Evolutionary conservation across 1,140 invertebrate species (phyloP), one percentile per base, ranked within the genome.

Genomic region (Paracyclopina nana): DNA sequence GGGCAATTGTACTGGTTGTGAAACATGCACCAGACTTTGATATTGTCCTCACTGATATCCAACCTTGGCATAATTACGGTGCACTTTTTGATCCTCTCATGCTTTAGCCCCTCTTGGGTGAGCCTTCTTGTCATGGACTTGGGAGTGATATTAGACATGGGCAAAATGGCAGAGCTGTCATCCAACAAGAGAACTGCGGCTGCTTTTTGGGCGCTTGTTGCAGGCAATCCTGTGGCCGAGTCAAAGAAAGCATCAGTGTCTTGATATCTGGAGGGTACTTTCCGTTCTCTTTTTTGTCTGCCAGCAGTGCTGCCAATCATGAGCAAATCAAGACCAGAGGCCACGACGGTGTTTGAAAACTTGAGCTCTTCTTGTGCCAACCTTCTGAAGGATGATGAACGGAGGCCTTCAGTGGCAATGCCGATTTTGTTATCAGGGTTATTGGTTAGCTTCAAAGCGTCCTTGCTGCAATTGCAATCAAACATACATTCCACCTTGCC

Each of bases 401-500:
- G 46, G 6, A 48, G 22, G 11, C 22, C 46, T 16, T 22, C 46
- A 34, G 46, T 14, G 16, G 46, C 25, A 14, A 48, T 48, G n/a
- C 27, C 27, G 6, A 48, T 27, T 29, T 29, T 48, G 5, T 29
- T 48, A 20, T n/a, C 18, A 16, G n/a, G 16, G 11, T 9, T 16
- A 16, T 22, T n/a, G n/a, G 46, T 26, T 18, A 31, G 14, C 30
- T 42, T 42, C 24, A 29, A 14, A 14, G 46, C 22, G 14, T 48
- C 46, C 22, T 25, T 29, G 14, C 22, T 27, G 16, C 46, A 48
- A 14, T 22, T 26, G 27, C 46, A 48, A 3, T 30, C 9, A 28
- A 48, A 48, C 46, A 48, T 48, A n/a, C 46, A 48, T 20, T 48
- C 46, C 22, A 48, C 46, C 28, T 48, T 48, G 3, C 46, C 46